phyloP scores from a whole-genome alignment of 37 sponge, comb jelly and placozoan species.

The Ianthella basta region DNA sequence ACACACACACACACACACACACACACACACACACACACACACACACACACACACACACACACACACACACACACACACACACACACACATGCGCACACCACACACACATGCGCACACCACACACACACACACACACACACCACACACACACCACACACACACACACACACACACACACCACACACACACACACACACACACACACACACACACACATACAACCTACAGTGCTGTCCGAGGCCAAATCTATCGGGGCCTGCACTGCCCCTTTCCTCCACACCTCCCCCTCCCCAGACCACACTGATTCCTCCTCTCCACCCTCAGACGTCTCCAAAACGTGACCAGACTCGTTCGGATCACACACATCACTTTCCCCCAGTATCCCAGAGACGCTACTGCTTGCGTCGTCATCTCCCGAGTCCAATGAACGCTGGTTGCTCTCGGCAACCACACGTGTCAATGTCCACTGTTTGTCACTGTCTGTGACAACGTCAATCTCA shows the following conservation, averaged over 20 bases:
- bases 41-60: slow-evolving; percentile 25
- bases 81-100: slow-evolving; percentile 3
- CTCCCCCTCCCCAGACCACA: background rate
- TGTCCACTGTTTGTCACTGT: no score
- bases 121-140: slow-evolving; percentile 34
- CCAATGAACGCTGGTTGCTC: no score
- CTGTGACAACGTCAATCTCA: no score
- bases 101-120: slow-evolving; percentile 21
- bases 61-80: slow-evolving; percentile 8
- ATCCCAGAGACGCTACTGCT: no score
- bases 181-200: no score
- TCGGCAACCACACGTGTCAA: no score
- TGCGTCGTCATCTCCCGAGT: no score
- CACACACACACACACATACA: no score
- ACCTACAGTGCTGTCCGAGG: background rate
- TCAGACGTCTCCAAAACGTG: slow-evolving; percentile 7
- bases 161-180: no score
- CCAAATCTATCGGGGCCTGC: background rate
- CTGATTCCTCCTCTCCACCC: background rate
- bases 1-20: background rate
- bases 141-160: slow-evolving; percentile 29
- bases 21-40: background rate
- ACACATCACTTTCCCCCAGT: no score
- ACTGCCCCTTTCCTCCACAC: background rate
- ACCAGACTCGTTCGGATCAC: background rate